These are phyloP conservation scores for Montipora cactus DNA, from an alignment of 64 coral and sea anemone species.

Conservation along the genomic window DNA sequence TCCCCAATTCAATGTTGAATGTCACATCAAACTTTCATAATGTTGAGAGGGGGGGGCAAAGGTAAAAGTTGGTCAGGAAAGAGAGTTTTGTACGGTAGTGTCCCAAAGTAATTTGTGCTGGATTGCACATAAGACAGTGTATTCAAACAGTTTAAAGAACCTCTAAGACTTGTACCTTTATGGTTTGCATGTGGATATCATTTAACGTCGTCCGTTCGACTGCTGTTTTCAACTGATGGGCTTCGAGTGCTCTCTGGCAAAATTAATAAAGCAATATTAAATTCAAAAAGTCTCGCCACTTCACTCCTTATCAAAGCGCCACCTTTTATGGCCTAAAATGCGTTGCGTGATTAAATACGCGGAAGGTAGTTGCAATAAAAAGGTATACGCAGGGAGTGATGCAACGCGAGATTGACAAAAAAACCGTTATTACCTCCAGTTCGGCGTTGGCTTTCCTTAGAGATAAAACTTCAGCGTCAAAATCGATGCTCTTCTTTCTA, in stretches of 20 bases:
- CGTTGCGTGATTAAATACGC: not conserved
- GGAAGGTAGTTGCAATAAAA: not conserved
- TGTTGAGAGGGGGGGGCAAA: no score
- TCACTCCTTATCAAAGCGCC: not conserved
- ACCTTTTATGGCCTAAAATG: no score
- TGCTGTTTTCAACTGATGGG: constrained; percentile 94
- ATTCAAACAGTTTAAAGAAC: not conserved
- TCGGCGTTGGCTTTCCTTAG: constrained; percentile 85
- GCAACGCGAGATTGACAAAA: not conserved
- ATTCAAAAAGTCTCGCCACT: not conserved
- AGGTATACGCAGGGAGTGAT: not conserved
- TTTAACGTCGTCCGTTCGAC: constrained; percentile 95
- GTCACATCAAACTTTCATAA: no score
- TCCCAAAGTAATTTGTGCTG: no score
- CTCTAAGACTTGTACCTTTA: constrained; percentile 66
- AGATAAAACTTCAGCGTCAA: constrained; percentile 84
- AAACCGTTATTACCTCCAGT: constrained; percentile 78
- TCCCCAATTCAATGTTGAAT: no score
- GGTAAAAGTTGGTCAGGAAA: no score
- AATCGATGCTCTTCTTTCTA: constrained; percentile 90
- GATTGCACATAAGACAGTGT: no score
- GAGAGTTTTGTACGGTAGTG: no score
- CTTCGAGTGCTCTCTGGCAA: constrained; percentile 91
- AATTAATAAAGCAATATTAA: not conserved
- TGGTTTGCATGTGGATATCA: constrained; percentile 99